Conservation (phyloP, 2,888 invertebrate genomes). For the Esperia sulphurella region DNA sequence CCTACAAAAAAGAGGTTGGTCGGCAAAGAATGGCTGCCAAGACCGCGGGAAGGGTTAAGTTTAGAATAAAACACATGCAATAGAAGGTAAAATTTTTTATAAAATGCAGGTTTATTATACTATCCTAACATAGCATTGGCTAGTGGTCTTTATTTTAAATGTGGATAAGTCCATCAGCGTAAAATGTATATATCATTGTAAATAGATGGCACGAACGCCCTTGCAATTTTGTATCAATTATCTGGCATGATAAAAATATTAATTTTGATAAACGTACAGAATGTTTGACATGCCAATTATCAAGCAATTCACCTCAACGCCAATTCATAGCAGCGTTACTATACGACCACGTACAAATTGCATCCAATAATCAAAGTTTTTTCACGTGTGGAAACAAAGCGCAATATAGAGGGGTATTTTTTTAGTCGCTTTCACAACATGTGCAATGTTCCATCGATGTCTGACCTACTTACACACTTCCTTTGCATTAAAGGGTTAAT, state of each 20-base stretch:
- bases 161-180: no score
- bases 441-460: slow-evolving; percentile 68
- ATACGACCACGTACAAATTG: slow-evolving; percentile 66
- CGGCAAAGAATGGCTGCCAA: slow-evolving; percentile 69
- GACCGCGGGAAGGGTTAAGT: slow-evolving; percentile 69
- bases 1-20: slow-evolving; percentile 62
- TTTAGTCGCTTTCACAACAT: slow-evolving; percentile 74
- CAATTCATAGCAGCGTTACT: slow-evolving; percentile 35
- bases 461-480: slow-evolving; percentile 77
- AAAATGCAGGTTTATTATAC: slow-evolving; percentile 21
- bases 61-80: slow-evolving; percentile 48
- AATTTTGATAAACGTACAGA: no score
- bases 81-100: slow-evolving; percentile 59
- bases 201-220: no score
- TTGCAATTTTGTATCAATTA: no score
- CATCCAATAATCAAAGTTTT: slow-evolving; percentile 72
- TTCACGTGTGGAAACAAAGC: slow-evolving; percentile 64
- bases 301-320: slow-evolving; percentile 7
- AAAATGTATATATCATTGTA: no score
- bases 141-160: neutral
- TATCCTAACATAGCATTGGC: neutral
- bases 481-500: slow-evolving; percentile 72
- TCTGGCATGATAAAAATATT: no score
- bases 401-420: slow-evolving; percentile 64
- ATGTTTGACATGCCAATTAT: no score